A percentile compares a stretch with the other conserved stretches of the same genome.
phyloP scores from a whole-genome alignment of 2,888 invertebrate genomes.

The Idaea dimidiata region DNA sequence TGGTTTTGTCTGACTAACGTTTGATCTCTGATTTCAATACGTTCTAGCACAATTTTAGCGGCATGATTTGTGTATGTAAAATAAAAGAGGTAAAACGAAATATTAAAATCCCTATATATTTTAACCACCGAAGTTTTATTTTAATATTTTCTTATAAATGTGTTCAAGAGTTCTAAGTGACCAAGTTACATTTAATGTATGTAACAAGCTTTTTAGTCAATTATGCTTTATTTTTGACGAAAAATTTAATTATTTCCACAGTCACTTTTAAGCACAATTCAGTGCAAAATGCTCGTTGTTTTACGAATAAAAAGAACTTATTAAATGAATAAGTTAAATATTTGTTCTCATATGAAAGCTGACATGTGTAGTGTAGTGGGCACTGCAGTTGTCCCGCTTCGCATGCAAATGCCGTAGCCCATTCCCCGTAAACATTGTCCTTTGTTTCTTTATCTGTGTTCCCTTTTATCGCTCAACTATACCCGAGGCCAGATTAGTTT shows the following conservation, averaged over 20 bases:
- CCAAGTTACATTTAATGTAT: no score
- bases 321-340: background rate
- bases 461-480: conserved; percentile 63
- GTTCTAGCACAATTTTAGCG: no score
- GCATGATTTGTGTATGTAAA: no score
- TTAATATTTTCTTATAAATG: no score
- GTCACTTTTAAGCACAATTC: background rate
- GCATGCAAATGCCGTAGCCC: conserved; percentile 53
- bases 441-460: conserved; percentile 55
- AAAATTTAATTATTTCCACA: background rate
- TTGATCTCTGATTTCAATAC: no score
- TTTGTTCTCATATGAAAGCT: background rate
- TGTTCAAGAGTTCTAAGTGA: no score
- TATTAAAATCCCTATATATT: no score
- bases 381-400: conserved; percentile 30
- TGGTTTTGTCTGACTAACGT: no score
- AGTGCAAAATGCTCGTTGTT: background rate
- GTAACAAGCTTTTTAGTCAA: no score
- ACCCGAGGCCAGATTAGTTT: conserved; percentile 62
- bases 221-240: no score
- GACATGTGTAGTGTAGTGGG: background rate
- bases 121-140: no score
- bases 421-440: conserved; percentile 54
- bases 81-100: no score
- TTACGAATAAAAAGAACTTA: conserved; percentile 35